Evolutionary conservation across 2,113 vertebrate genomes (phyloP).

Genomic region (Charina bottae): DNA sequence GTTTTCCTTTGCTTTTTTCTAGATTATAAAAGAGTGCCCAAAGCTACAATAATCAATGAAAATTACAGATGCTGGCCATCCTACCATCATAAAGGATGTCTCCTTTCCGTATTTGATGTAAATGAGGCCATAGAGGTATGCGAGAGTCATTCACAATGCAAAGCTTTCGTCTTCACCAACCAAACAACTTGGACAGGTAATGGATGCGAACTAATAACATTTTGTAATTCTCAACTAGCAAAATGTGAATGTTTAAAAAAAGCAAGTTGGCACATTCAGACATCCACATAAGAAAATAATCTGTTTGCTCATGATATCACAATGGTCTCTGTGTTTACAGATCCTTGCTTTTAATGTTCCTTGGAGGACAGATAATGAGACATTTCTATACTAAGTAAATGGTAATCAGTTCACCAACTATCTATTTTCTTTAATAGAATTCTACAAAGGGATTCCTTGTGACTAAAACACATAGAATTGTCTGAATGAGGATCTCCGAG

Average conservation of each 20-base stretch:
- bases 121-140: slow-evolving; percentile 82
- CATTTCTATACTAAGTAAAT: neutral
- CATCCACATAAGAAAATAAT: neutral
- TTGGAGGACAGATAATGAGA: neutral
- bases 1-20: slow-evolving; percentile 48
- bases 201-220: neutral
- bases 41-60: slow-evolving; percentile 76
- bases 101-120: slow-evolving; percentile 82
- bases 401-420: neutral
- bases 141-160: slow-evolving; percentile 85
- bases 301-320: neutral
- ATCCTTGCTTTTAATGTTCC: neutral
- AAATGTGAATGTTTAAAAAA: neutral
- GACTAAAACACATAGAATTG: neutral
- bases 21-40: slow-evolving; percentile 81
- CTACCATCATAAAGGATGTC: slow-evolving; percentile 85
- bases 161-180: slow-evolving; percentile 85
- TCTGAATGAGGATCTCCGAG: neutral
- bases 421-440: neutral
- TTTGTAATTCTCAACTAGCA: neutral
- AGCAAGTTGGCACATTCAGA: neutral
- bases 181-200: slow-evolving; percentile 91
- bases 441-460: neutral
- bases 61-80: slow-evolving; percentile 91
- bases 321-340: neutral